A percentile compares a stretch with the other conserved stretches of the same genome.
Conservation (phyloP, 1,140 invertebrate species). For the Hylyphantes graminicola region DNA sequence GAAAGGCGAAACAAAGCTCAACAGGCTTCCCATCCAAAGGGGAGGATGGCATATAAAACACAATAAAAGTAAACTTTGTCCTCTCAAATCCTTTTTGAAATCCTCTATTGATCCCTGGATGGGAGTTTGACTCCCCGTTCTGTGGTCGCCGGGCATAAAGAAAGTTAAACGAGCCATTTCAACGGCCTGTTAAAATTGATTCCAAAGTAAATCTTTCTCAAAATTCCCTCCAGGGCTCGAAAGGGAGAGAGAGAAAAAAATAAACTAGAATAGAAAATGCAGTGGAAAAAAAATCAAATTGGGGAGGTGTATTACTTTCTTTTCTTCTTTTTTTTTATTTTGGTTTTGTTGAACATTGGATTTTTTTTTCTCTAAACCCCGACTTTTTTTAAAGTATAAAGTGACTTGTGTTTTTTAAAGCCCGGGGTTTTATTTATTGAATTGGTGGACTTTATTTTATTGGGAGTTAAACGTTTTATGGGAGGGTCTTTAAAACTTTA, state of each 20-base stretch:
- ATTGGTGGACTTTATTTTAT: conserved; percentile 26
- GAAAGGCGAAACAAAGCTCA: conserved; percentile 1
- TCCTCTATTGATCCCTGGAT: conserved; percentile 49
- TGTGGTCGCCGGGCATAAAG: conserved; percentile 41
- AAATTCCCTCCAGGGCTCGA: conserved; percentile 39
- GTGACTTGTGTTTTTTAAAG: neutral
- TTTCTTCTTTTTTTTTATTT: neutral
- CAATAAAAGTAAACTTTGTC: conserved; percentile 29
- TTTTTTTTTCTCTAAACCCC: neutral
- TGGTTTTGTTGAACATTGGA: neutral
- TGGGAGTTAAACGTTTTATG: conserved; percentile 42
- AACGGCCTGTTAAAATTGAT: conserved; percentile 56
- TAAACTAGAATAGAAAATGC: neutral
- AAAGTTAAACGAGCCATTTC: conserved; percentile 59
- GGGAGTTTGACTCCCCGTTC: conserved; percentile 44
- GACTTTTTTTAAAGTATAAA: conserved; percentile 12
- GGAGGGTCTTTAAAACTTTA: conserved; percentile 9
- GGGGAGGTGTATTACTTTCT: conserved; percentile 42
- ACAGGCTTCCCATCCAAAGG: conserved; percentile 13
- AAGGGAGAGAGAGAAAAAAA: neutral
- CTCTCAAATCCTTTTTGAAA: conserved; percentile 55
- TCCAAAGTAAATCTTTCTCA: conserved; percentile 58
- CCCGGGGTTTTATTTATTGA: conserved; percentile 3
- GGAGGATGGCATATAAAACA: conserved; percentile 32
- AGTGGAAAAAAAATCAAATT: conserved; percentile 36